Percentiles rank a stretch among this genome's conserved stretches.
Conservation (phyloP, 2,888 invertebrate species). For the Rhaphigaster nebulosa region DNA sequence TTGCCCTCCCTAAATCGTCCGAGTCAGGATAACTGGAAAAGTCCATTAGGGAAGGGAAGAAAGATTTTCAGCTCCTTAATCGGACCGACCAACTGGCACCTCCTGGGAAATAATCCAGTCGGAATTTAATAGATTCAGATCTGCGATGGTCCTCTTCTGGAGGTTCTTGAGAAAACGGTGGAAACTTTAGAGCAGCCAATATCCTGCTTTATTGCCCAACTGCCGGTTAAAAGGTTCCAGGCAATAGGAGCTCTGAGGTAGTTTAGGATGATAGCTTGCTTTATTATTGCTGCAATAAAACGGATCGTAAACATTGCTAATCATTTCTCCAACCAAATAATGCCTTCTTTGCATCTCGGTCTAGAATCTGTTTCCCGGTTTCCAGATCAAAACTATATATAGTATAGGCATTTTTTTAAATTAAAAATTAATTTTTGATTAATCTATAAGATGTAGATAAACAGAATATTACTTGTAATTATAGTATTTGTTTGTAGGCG, state of each 20-base stretch:
- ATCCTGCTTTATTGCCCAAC: conserved; percentile 26
- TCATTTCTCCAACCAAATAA: neutral
- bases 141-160: conserved; percentile 6
- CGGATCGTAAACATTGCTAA: neutral
- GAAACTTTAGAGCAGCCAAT: conserved; percentile 10
- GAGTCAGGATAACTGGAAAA: conserved; percentile 15
- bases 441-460: too few species aligned
- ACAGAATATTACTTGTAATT: too few species aligned
- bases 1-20: conserved; percentile 40
- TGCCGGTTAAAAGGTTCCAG: neutral
- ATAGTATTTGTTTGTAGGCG: too few species aligned
- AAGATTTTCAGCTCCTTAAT: conserved; percentile 44
- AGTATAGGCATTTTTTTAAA: too few species aligned
- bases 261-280: neutral
- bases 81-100: conserved; percentile 38
- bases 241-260: neutral
- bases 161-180: neutral
- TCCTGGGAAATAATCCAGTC: conserved; percentile 37
- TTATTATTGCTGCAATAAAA: conserved; percentile 5
- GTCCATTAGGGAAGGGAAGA: conserved; percentile 43
- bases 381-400: too few species aligned
- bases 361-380: neutral
- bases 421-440: too few species aligned
- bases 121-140: conserved; percentile 47
- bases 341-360: neutral